Conservation (phyloP, 1,140 invertebrate species). For the Lucilia cuprina region DNA sequence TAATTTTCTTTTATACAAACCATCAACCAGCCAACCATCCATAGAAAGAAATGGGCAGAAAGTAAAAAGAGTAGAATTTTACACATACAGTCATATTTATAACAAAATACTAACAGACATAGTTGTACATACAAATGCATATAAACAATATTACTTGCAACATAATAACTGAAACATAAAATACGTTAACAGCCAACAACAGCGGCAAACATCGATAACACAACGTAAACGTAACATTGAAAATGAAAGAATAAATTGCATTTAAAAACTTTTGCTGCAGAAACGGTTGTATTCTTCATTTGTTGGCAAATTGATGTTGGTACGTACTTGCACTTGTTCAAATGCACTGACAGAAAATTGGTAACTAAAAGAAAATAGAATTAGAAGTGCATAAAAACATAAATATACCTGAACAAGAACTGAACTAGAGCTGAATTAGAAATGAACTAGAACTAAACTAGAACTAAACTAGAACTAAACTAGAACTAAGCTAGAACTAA, state of each 20-base stretch:
- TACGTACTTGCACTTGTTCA: not conserved
- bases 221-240: not conserved
- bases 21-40: slow-evolving; percentile 4
- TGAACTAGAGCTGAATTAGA: too few species aligned
- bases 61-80: not conserved
- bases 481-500: too few species aligned
- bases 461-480: too few species aligned
- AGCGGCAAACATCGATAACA: not conserved
- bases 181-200: not conserved
- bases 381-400: too few species aligned
- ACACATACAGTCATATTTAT: not conserved
- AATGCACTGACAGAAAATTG: not conserved
- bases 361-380: too few species aligned
- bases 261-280: not conserved
- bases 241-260: not conserved
- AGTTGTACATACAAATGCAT: not conserved
- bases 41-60: not conserved
- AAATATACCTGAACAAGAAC: too few species aligned
- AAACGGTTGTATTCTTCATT: too few species aligned
- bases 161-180: not conserved
- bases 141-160: not conserved
- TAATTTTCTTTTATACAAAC: not conserved
- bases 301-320: too few species aligned
- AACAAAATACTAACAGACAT: not conserved
- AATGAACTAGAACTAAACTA: too few species aligned